Evolutionary conservation across 2,797 vertebrate species (phyloP), one percentile per base, ranked within the genome.

Genomic region (Hemibagrus guttatus): DNA sequence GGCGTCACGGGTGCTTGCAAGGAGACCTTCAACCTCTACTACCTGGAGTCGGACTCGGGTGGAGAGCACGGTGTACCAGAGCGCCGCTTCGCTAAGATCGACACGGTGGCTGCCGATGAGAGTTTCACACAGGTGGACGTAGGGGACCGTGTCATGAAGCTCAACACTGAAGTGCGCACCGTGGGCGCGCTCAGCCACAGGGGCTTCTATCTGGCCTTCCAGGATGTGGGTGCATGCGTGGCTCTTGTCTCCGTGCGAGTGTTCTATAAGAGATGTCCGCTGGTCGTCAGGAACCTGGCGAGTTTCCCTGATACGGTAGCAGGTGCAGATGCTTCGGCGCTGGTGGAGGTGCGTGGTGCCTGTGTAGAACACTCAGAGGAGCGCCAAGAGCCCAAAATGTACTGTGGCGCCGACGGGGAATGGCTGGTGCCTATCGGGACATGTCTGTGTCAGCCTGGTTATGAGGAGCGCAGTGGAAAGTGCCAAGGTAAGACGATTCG

Each of bases 51-150:
- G 4, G 98, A 98, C 93, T 98, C 97, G 0, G 97, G 98, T 87
- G 98, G 97, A 88, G 98, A 99, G 85, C 97, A 96, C 58, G 97
- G 96, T 87, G 97, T 98, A 87, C 95, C 97, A 0, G 98, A 99
- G 93, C 98, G 96, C 91, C 98, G 96, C 91, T 99, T 98, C 35
- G 94, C 94, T 83, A 99, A 99, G 94, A 99, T 99, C 0, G 98
- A 99, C 91, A 99, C 98, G 79, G 97, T 99, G 0, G 98, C 98
- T 0, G 98, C 98, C 0, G 98, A 99, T 0, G 98, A 99, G 94
- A 99, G 98, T 93, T 99, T 99, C 95, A 99, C 98, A 3, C 98
- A 99, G 91, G 97, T 99, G 94, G 98, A 99, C 95, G 98, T 99
- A 52, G 98, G 98, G 0, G 98, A 99, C 90, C 94, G 98, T 87